These are phyloP conservation scores for Odontamblyopus rebecca DNA, from an alignment of 2,797 vertebrate genomes.

Conservation along the genomic window DNA sequence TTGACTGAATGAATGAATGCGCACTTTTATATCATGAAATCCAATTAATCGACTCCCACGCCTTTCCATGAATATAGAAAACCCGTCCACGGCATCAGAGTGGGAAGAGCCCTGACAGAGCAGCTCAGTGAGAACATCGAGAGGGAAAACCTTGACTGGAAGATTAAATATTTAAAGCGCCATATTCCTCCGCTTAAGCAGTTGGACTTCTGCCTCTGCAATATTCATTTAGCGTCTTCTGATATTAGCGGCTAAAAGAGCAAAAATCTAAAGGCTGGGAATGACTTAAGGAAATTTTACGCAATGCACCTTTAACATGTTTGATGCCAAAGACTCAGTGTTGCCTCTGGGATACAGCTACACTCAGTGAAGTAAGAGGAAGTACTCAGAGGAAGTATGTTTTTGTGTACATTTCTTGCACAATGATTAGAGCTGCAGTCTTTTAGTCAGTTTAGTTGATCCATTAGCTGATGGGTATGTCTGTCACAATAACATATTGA, in stretches of 20 bases:
- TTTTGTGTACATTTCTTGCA: too few relatives aligned
- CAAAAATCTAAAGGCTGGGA: conserved; percentile 46
- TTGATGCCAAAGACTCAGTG: conserved; percentile 36
- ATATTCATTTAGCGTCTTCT: conserved; percentile 57
- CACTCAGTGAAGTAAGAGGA: conserved; percentile 6
- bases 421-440: too few relatives aligned
- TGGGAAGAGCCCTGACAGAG: not conserved
- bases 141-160: conserved; percentile 51
- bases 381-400: too few relatives aligned
- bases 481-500: too few relatives aligned
- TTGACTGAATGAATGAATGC: too few relatives aligned
- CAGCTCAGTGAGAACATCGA: conserved; percentile 60
- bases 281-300: conserved; percentile 34
- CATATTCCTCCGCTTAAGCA: conserved; percentile 57
- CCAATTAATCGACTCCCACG: too few relatives aligned
- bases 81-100: not conserved
- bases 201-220: conserved; percentile 58
- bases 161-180: conserved; percentile 58
- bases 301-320: not conserved
- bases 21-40: too few relatives aligned
- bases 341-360: not conserved
- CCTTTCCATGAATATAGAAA: too few relatives aligned
- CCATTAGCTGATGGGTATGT: too few relatives aligned
- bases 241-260: conserved; percentile 45
- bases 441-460: too few relatives aligned